phyloP scores from a whole-genome alignment of 1,140 invertebrate species.

The Dryas iulia region DNA sequence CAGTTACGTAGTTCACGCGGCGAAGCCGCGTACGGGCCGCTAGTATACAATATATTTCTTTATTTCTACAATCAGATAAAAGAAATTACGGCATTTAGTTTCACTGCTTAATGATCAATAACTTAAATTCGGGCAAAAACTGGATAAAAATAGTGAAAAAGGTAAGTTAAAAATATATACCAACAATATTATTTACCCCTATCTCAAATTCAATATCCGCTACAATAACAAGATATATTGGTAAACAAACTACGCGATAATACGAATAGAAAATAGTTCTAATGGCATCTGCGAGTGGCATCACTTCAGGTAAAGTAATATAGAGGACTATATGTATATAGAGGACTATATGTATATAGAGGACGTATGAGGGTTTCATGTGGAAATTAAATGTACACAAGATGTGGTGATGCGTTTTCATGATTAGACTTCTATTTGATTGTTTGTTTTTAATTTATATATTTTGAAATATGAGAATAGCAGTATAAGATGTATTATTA shows the following conservation, averaged over 20 bases:
- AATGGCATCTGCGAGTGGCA: background rate
- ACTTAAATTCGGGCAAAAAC: too few species aligned
- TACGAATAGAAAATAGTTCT: background rate
- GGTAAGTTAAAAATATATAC: background rate
- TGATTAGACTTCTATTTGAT: slow-evolving; percentile 9
- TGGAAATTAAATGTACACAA: slow-evolving; percentile 20
- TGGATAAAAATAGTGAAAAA: too few species aligned
- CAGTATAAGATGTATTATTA: too few species aligned
- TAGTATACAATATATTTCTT: too few species aligned
- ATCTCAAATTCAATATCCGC: background rate
- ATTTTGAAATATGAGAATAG: too few species aligned
- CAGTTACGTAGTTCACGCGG: too few species aligned
- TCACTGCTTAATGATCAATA: too few species aligned
- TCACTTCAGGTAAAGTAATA: background rate
- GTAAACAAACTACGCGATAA: background rate
- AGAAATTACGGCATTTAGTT: too few species aligned
- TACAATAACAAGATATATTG: background rate
- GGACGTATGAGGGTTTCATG: slow-evolving; percentile 1
- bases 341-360: too few species aligned
- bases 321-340: too few species aligned
- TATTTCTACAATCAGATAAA: too few species aligned
- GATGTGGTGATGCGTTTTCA: background rate
- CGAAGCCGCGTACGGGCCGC: too few species aligned
- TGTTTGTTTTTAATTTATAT: slow-evolving; percentile 5
- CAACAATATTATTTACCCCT: background rate